Evolutionary conservation across 2,797 vertebrate species (phyloP), one percentile per base, ranked within the genome.

Genomic region (Yasuhikotakia modesta): DNA sequence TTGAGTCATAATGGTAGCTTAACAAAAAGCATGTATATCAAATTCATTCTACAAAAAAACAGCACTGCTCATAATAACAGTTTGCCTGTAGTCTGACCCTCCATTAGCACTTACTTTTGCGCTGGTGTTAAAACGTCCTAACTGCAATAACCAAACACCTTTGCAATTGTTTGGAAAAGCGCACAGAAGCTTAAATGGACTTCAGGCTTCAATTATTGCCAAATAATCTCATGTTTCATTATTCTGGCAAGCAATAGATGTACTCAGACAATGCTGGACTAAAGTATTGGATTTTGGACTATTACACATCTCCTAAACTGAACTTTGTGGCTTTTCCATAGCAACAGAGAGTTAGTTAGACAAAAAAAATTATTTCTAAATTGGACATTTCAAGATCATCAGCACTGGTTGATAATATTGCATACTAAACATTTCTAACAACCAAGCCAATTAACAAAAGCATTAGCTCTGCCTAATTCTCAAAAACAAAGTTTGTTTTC

Each of bases 81-180:
- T 58, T 67, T 55, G 30, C 16, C 27, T 32, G 24, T 22, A 43
- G n/a, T 7, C 12, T 68, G 52, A 58, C 52, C 52, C 43, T 68
- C 24, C n/a, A 60, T 76, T 76, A 68, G 52, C 73, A 68, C n/a
- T 27, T 75, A 19, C 35, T 58, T 13, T 68, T 48, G 43, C 35
- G 35, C 39, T 27, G 13, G 22, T 16, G 17, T 30, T 68, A 14
- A 57, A 48, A 46, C 14, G 50, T 46, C 0, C n/a, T 16, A 45
- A 45, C 17, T 46, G 22, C 24, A 68, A 67, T 43, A 65, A 66
- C 48, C 5, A 24, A 11, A 53, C 60, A 53, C 60, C 17, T 35
- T 63, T 39, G 2, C 60, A 39, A 35, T 63, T 39, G 60, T 63
- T 17, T 39, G 16, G 10, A 63, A 30, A 63, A 35, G 32, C 4